Evolutionary conservation across 2,888 invertebrate genomes (phyloP).

Genomic region (Trichacis sp.): DNA sequence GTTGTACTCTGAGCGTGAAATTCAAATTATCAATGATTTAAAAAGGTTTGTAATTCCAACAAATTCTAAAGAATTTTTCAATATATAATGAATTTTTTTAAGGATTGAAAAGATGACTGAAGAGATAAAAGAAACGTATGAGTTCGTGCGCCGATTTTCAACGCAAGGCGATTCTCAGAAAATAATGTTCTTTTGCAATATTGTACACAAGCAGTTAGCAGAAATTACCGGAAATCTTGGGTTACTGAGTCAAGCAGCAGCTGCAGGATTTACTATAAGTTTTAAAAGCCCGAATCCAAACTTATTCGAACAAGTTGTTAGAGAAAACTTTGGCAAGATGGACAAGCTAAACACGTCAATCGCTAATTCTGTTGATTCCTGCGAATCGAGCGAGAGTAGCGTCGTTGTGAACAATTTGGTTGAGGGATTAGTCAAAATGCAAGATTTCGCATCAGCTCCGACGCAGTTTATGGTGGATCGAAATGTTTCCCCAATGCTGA

Average conservation of each 20-base stretch:
- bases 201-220: slow-evolving; percentile 82
- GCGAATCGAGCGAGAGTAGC: too few species aligned
- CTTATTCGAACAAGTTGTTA: too few species aligned
- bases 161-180: slow-evolving; percentile 88
- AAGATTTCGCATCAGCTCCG: slow-evolving; percentile 58
- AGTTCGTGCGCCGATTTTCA: slow-evolving; percentile 84
- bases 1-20: slow-evolving; percentile 79
- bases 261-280: too few species aligned
- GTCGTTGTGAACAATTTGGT: too few species aligned
- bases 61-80: too few species aligned
- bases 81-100: too few species aligned
- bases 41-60: not conserved
- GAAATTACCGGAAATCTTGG: slow-evolving; percentile 84
- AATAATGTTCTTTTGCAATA: slow-evolving; percentile 84
- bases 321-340: too few species aligned
- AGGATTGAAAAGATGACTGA: slow-evolving; percentile 86
- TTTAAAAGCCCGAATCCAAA: too few species aligned
- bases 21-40: not conserved
- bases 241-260: too few species aligned
- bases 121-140: slow-evolving; percentile 87
- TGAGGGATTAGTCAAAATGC: too few species aligned
- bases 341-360: too few species aligned
- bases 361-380: too few species aligned
- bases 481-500: slow-evolving; percentile 87
- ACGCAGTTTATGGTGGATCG: slow-evolving; percentile 60